phyloP scores from a whole-genome alignment of 2,888 invertebrate species.

The Drepana falcataria region DNA sequence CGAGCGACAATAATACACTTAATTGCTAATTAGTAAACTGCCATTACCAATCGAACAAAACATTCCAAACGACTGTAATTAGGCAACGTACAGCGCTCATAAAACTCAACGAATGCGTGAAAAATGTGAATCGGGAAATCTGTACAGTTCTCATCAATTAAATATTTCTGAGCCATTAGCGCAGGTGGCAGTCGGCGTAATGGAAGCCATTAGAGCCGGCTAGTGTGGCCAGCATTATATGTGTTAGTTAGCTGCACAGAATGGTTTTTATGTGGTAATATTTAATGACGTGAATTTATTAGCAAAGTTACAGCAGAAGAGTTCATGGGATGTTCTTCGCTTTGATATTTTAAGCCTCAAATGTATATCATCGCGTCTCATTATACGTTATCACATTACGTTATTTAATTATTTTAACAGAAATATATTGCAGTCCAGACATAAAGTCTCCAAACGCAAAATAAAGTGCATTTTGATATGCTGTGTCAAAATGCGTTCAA shows the following conservation, averaged over 20 bases:
- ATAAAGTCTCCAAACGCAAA: too few relatives aligned
- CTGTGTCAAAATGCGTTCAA: too few relatives aligned
- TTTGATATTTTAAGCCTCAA: too few relatives aligned
- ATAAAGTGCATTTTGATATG: too few relatives aligned
- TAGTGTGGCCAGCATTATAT: constrained; percentile 35
- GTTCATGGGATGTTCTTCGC: too few relatives aligned
- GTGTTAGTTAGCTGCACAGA: constrained; percentile 34
- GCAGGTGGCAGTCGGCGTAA: constrained; percentile 68
- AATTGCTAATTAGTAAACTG: too few relatives aligned
- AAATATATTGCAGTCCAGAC: too few relatives aligned
- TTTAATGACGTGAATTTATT: constrained; percentile 13
- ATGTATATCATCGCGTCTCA: too few relatives aligned
- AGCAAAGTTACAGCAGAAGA: background rate
- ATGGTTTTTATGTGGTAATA: constrained; percentile 26
- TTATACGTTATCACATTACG: too few relatives aligned
- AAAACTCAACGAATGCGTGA: constrained; percentile 46
- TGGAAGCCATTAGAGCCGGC: constrained; percentile 67
- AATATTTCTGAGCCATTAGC: constrained; percentile 74
- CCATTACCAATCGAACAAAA: background rate
- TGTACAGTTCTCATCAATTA: constrained; percentile 66
- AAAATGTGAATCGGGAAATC: constrained; percentile 59
- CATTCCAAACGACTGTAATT: constrained; percentile 6
- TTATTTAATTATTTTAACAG: too few relatives aligned
- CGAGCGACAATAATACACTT: too few relatives aligned
- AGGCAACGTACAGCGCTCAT: constrained; percentile 14